Percentiles rank a stretch among this genome's conserved stretches.
Conservation (phyloP, 2,888 invertebrate genomes). For the Dugesia japonica region DNA sequence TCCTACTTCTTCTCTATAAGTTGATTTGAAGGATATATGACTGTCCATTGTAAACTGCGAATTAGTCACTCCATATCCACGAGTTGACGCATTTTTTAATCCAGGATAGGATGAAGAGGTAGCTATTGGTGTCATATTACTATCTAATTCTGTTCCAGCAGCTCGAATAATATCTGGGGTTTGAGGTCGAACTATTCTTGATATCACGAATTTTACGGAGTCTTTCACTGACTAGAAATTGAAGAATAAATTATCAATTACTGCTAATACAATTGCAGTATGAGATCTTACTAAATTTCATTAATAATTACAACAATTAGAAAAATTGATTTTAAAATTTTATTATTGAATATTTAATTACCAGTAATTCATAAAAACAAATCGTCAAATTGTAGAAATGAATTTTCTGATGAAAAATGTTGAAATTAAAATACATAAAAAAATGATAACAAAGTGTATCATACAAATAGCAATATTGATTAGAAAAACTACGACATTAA, state of each 20-base stretch:
- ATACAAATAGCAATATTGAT: too few species aligned
- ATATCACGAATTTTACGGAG: constrained; percentile 43
- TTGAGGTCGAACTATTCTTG: constrained; percentile 40
- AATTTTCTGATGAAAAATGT: too few species aligned
- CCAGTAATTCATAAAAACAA: too few species aligned
- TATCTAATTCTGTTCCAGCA: constrained; percentile 24
- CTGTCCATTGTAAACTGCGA: neutral
- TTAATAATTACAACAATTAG: too few species aligned
- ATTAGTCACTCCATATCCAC: neutral
- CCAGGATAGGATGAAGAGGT: constrained; percentile 7
- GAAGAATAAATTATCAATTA: neutral
- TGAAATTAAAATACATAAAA: too few species aligned
- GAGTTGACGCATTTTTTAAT: neutral
- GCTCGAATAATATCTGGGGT: constrained; percentile 43
- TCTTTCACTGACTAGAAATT: constrained; percentile 34
- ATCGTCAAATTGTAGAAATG: too few species aligned
- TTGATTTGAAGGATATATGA: neutral
- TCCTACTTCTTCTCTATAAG: constrained; percentile 5
- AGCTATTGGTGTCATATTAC: constrained; percentile 1
- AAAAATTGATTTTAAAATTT: too few species aligned
- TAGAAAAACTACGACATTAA: too few species aligned
- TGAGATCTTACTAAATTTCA: too few species aligned
- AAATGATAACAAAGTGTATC: too few species aligned
- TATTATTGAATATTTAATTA: too few species aligned
- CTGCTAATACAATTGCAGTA: too few species aligned